These are phyloP conservation scores for Oenanthe melanoleuca DNA, from an alignment of 2,113 vertebrate species.

Conservation along the genomic window DNA sequence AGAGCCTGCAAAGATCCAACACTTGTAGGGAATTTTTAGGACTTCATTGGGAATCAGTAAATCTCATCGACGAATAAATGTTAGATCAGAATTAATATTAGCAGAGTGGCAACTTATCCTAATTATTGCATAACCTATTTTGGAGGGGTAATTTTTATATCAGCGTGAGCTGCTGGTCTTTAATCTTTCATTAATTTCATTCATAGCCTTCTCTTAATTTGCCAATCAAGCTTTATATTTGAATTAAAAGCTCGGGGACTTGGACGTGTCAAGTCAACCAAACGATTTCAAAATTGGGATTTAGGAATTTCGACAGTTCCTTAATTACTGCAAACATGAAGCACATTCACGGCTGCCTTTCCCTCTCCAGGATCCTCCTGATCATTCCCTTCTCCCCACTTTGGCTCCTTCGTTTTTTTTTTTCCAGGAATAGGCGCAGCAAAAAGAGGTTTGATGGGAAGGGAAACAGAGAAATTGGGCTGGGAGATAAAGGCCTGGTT, in stretches of 20 bases:
- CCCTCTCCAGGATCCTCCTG: background rate
- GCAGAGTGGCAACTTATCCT: slow-evolving; percentile 32
- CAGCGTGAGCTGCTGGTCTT: slow-evolving; percentile 51
- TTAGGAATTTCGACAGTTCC: slow-evolving; percentile 58
- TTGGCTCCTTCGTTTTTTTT: background rate
- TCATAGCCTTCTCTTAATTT: slow-evolving; percentile 66
- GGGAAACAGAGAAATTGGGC: background rate
- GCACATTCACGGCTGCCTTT: background rate
- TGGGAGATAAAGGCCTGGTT: background rate
- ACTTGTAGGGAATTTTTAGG: background rate
- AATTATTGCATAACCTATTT: slow-evolving; percentile 51
- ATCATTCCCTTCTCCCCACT: background rate
- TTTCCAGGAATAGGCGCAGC: background rate
- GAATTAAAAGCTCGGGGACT: slow-evolving; percentile 61
- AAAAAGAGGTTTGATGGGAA: background rate
- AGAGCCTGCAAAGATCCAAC: slow-evolving; percentile 5
- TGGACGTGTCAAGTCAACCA: slow-evolving; percentile 40
- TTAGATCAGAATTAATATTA: slow-evolving; percentile 33
- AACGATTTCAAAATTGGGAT: slow-evolving; percentile 39
- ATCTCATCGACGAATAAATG: slow-evolving; percentile 36
- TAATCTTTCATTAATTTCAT: slow-evolving; percentile 68
- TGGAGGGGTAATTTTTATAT: slow-evolving; percentile 41
- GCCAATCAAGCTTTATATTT: slow-evolving; percentile 65
- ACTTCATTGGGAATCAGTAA: background rate
- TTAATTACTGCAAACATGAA: slow-evolving; percentile 37